Conservation (phyloP, 2,888 invertebrate species). For the Ectemnius continuus region DNA sequence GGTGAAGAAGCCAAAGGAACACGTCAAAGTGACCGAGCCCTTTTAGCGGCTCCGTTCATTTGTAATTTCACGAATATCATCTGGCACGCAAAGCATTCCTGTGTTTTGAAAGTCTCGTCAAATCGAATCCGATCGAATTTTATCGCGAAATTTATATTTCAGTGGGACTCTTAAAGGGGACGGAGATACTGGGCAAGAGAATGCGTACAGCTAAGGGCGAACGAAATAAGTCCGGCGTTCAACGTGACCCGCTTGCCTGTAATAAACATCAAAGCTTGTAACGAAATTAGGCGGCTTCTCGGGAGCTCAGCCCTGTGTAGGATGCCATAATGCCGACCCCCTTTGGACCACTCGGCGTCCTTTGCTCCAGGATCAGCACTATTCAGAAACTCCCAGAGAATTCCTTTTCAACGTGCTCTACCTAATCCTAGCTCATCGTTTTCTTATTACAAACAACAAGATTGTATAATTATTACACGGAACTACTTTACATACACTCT, state of each 20-base stretch:
- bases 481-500: too few species aligned
- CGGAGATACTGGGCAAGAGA: slow-evolving; percentile 8
- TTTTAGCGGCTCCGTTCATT: too few species aligned
- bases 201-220: slow-evolving; percentile 28
- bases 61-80: too few species aligned
- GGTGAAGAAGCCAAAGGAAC: too few species aligned
- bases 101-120: too few species aligned
- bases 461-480: too few species aligned
- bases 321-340: slow-evolving; percentile 35
- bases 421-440: too few species aligned
- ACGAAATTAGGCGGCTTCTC: slow-evolving; percentile 69
- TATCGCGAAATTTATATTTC: too few species aligned
- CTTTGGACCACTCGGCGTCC: slow-evolving; percentile 6
- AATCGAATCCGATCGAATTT: background rate
- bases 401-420: too few species aligned
- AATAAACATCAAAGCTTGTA: slow-evolving; percentile 58
- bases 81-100: too few species aligned
- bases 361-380: slow-evolving; percentile 11
- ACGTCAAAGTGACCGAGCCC: too few species aligned
- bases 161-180: background rate
- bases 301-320: slow-evolving; percentile 65
- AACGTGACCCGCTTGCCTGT: slow-evolving; percentile 35
- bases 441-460: too few species aligned
- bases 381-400: background rate
- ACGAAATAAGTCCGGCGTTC: slow-evolving; percentile 22